Evolutionary conservation across 92 coral and sea anemone species (phyloP).

Genomic region (Porites evermanni): DNA sequence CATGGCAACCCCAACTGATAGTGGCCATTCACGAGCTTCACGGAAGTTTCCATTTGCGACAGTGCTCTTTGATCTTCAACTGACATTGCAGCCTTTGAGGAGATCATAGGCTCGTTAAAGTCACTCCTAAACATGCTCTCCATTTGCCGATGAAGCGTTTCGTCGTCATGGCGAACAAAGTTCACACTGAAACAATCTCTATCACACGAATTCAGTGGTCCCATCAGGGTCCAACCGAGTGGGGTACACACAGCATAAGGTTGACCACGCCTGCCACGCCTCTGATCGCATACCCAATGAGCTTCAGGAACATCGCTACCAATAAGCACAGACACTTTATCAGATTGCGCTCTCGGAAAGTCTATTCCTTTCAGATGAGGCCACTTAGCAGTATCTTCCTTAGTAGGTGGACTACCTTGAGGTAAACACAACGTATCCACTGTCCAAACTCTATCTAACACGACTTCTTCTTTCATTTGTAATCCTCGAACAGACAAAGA

Average conservation of each 20-base stretch:
- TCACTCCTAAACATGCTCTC: constrained; percentile 5
- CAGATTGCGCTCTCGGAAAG: constrained; percentile 14
- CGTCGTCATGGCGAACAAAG: constrained; percentile 7
- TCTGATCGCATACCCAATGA: constrained; percentile 65
- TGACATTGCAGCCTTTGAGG: constrained; percentile 27
- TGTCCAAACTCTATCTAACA: constrained; percentile 42
- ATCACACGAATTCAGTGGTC: constrained; percentile 28
- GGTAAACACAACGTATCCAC: constrained; percentile 42
- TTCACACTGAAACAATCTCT: constrained; percentile 2
- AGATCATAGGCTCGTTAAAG: neutral
- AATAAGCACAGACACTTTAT: constrained; percentile 34
- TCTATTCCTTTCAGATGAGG: constrained; percentile 43
- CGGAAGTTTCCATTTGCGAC: constrained; percentile 42
- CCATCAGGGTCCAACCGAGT: constrained; percentile 65
- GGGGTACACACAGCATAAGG: constrained; percentile 64
- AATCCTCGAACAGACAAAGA: constrained; percentile 8
- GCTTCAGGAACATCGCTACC: constrained; percentile 71
- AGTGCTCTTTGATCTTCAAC: constrained; percentile 57
- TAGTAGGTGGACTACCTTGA: constrained; percentile 17
- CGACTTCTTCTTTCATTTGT: constrained; percentile 14
- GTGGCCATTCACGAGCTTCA: constrained; percentile 56
- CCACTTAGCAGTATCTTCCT: constrained; percentile 36
- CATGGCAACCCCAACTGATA: constrained; percentile 65
- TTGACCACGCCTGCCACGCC: constrained; percentile 54
- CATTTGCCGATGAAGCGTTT: constrained; percentile 7